Evolutionary conservation across 2,113 vertebrate genomes (phyloP), one percentile per base, ranked within the genome.

Genomic region (Lipotes vexillifer): DNA sequence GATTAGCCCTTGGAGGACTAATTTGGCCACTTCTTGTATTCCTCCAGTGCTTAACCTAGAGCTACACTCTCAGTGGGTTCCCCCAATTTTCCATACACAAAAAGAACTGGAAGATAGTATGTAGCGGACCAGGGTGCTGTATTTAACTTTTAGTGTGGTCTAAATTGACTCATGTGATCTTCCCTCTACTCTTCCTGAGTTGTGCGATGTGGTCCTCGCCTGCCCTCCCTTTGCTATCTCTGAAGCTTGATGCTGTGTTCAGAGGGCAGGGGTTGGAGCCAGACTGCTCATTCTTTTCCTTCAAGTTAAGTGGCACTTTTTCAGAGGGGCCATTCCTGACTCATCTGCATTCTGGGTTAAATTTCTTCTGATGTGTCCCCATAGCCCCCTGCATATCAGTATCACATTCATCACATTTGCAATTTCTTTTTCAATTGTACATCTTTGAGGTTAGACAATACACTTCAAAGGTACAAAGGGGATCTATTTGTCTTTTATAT

Each of bases 171-270:
- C 52, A 52, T 29, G 20, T 23, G 10, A 3, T 55, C 55, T 55
- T 18, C 4, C 18, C 21, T 86, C 55, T 66, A 63, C 38, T 86
- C n/a, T 65, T 52, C 8, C 65, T 46, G n/a, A 57, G 17, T 12
- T 4, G 8, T 4, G 8, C 33, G 1, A 13, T 38, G 8, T 6
- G 27, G 1, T 71, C 27, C 29, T 38, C 8, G 0, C 25, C 46
- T n/a, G 5, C 6, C 46, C 68, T 27, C 23, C 29, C 8, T 44
- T 20, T n/a, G 18, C 31, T 46, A 0, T 69, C 36, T 69, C 86
- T 93, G 17, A 65, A 65, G 15, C 57, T 31, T 44, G 41, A 18
- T 59, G 3, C 89, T 88, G 2, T 20, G 0, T 59, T 81, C 81
- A 55, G 61, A 52, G 38, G 23, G 25, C 21, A 29, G 38, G 27